Evolutionary conservation across 2,797 vertebrate genomes (phyloP).

Genomic region (Pelochelys cantorii): DNA sequence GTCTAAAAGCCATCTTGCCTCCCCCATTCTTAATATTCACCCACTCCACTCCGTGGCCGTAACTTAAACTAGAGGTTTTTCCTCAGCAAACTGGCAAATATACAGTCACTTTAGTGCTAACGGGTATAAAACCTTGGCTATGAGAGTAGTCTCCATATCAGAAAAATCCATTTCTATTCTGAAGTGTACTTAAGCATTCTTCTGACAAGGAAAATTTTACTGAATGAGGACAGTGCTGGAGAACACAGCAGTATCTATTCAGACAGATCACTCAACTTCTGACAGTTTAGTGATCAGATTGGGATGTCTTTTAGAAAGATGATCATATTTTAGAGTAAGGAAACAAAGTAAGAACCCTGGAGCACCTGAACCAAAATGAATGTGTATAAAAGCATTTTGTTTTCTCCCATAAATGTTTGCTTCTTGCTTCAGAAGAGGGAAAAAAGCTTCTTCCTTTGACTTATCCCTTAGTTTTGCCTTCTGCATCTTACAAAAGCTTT

Average conservation of each 20-base stretch:
- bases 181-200: not conserved
- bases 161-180: not conserved
- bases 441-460: no score
- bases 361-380: not conserved
- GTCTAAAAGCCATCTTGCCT: not conserved
- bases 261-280: not conserved
- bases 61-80: not conserved
- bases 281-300: not conserved
- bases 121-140: not conserved
- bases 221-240: not conserved
- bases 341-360: not conserved
- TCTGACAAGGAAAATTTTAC: not conserved
- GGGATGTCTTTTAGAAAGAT: not conserved
- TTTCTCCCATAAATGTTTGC: no score
- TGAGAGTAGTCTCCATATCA: not conserved
- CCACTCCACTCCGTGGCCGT: not conserved
- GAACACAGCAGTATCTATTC: not conserved
- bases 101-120: not conserved
- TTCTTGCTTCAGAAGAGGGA: no score
- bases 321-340: not conserved
- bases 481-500: no score
- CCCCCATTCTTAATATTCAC: rapidly evolving
- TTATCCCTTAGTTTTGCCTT: no score
- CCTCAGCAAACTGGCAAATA: not conserved
- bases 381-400: not conserved